Conservation (phyloP, 2,888 invertebrate genomes). For the Junonia oenone region DNA sequence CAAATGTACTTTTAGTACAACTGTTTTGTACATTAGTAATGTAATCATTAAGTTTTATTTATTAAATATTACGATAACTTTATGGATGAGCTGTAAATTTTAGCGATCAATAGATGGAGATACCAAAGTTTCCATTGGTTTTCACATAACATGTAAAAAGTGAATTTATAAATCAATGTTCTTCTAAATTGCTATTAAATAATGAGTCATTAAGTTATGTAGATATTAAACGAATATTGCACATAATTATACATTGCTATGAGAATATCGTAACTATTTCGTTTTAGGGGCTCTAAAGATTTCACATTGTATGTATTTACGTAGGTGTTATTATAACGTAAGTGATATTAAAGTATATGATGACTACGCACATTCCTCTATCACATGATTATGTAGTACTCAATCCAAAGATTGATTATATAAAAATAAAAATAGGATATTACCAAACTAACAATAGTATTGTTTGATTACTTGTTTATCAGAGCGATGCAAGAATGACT, state of each 20-base stretch:
- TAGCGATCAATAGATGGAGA: slow-evolving; percentile 42
- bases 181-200: slow-evolving; percentile 32
- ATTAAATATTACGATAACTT: slow-evolving; percentile 52
- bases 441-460: slow-evolving; percentile 32
- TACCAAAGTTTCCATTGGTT: slow-evolving; percentile 51
- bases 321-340: slow-evolving; percentile 19
- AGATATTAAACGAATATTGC: slow-evolving; percentile 49
- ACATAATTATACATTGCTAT: slow-evolving; percentile 36
- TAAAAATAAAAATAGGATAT: slow-evolving; percentile 28
- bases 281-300: slow-evolving; percentile 17
- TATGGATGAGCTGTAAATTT: slow-evolving; percentile 37
- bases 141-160: slow-evolving; percentile 16
- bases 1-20: slow-evolving; percentile 47
- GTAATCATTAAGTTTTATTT: slow-evolving; percentile 50
- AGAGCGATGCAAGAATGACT: slow-evolving; percentile 20
- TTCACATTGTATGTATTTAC: slow-evolving; percentile 17
- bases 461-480: slow-evolving; percentile 29
- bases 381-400: slow-evolving; percentile 45
- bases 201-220: slow-evolving; percentile 49
- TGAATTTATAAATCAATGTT: slow-evolving; percentile 4
- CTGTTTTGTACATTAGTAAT: slow-evolving; percentile 56
- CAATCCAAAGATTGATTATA: slow-evolving; percentile 67
- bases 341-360: slow-evolving; percentile 30
- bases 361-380: slow-evolving; percentile 59
- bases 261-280: slow-evolving; percentile 16